phyloP scores from a whole-genome alignment of 2,797 vertebrate species.

The Lophotriccus pileatus region DNA sequence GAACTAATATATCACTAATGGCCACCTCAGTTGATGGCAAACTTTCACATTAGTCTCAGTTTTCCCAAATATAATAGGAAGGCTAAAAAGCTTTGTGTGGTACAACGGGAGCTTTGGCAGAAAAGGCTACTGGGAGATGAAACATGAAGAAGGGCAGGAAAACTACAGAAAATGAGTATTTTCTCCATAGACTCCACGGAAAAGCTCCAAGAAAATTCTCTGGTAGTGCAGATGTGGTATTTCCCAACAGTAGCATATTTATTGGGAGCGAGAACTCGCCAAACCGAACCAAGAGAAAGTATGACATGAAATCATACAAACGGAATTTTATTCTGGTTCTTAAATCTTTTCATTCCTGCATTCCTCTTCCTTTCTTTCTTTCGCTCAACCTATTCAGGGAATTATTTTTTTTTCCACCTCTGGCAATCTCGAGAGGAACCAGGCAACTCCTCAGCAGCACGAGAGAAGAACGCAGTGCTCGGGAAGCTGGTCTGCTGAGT shows the following conservation, averaged over 20 bases:
- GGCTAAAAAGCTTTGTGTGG: background rate
- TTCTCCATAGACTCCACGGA: background rate
- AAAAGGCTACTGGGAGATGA: background rate
- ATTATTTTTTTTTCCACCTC: background rate
- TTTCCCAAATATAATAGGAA: background rate
- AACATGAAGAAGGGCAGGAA: background rate
- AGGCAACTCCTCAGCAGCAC: background rate
- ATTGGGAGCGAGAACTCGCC: background rate
- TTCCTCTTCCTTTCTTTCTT: background rate
- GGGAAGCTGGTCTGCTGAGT: background rate
- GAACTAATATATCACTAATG: background rate
- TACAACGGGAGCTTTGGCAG: background rate
- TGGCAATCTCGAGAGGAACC: background rate
- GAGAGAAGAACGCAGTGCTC: background rate
- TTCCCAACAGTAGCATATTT: slow-evolving; percentile 15
- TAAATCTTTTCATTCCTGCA: background rate
- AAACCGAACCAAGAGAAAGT: slow-evolving; percentile 10
- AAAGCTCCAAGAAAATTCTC: background rate
- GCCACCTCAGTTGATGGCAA: background rate
- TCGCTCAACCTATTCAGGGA: background rate
- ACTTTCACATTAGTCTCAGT: background rate
- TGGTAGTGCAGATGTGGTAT: background rate
- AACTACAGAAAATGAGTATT: background rate
- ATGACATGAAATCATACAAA: background rate
- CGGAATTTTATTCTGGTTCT: background rate